phyloP scores from a whole-genome alignment of 2,888 invertebrate species.

The Sisyra nigra region DNA sequence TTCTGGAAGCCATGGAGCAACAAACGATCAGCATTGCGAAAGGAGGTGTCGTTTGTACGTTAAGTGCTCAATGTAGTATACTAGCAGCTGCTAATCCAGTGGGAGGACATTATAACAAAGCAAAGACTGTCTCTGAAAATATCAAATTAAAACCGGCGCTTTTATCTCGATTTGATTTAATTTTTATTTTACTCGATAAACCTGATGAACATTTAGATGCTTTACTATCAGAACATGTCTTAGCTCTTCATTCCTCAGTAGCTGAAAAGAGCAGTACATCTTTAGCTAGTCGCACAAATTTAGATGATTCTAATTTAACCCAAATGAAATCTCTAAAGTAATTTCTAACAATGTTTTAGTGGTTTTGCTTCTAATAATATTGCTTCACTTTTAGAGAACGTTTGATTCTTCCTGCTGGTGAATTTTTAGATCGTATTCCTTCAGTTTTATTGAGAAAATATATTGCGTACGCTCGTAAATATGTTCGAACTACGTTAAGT shows the following conservation, averaged over 20 bases:
- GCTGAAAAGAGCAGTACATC: background rate
- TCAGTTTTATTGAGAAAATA: slow-evolving; percentile 70
- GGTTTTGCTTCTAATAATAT: background rate
- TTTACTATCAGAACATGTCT: slow-evolving; percentile 66
- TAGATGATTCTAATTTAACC: background rate
- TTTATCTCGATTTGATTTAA: slow-evolving; percentile 81
- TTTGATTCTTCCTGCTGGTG: slow-evolving; percentile 39
- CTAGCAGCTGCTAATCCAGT: slow-evolving; percentile 88
- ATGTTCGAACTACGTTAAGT: slow-evolving; percentile 66
- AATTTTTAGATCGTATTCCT: slow-evolving; percentile 56
- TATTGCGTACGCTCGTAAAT: slow-evolving; percentile 78
- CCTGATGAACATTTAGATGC: slow-evolving; percentile 67
- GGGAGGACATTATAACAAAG: slow-evolving; percentile 74
- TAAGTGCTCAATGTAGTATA: slow-evolving; percentile 71
- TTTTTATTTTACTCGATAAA: slow-evolving; percentile 77
- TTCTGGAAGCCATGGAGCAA: slow-evolving; percentile 92
- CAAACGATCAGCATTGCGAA: slow-evolving; percentile 81
- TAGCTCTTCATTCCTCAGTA: slow-evolving; percentile 54
- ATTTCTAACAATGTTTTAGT: background rate
- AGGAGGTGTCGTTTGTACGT: slow-evolving; percentile 67
- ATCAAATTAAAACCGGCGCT: slow-evolving; percentile 72
- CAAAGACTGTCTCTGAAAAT: slow-evolving; percentile 80
- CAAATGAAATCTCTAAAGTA: background rate
- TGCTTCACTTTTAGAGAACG: slow-evolving; percentile 29
- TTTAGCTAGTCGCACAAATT: background rate